Evolutionary conservation across 2,113 vertebrate species (phyloP).

Genomic region (Echinops telfairi): DNA sequence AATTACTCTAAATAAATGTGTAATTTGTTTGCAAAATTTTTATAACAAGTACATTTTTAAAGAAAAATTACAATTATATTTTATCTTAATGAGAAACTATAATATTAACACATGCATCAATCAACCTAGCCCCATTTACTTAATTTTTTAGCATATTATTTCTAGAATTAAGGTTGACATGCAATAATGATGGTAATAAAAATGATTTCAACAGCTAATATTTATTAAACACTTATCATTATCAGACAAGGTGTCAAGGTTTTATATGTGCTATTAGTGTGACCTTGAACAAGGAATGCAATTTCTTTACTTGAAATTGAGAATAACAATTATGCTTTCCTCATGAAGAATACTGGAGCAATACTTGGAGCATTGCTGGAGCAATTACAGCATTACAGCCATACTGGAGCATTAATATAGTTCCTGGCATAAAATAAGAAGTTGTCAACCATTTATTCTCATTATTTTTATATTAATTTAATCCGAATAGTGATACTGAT

Average conservation of each 20-base stretch:
- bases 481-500: background rate
- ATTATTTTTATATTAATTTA: background rate
- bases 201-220: background rate
- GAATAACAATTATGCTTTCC: background rate
- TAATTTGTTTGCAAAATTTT: background rate
- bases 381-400: too few species aligned
- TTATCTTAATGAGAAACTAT: background rate
- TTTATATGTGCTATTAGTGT: background rate
- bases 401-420: background rate
- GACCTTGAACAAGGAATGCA: background rate
- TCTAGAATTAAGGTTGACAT: background rate
- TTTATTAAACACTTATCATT: background rate
- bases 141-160: background rate
- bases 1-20: slow-evolving; percentile 17
- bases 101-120: background rate
- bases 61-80: background rate
- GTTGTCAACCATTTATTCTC: background rate
- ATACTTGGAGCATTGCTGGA: background rate
- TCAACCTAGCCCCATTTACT: background rate
- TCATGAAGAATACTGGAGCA: background rate
- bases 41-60: slow-evolving; percentile 41
- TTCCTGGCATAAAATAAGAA: background rate
- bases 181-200: background rate
- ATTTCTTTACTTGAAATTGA: background rate
- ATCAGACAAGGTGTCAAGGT: background rate